Evolutionary conservation across 1,140 invertebrate species (phyloP).

Genomic region (Forficula auricularia): DNA sequence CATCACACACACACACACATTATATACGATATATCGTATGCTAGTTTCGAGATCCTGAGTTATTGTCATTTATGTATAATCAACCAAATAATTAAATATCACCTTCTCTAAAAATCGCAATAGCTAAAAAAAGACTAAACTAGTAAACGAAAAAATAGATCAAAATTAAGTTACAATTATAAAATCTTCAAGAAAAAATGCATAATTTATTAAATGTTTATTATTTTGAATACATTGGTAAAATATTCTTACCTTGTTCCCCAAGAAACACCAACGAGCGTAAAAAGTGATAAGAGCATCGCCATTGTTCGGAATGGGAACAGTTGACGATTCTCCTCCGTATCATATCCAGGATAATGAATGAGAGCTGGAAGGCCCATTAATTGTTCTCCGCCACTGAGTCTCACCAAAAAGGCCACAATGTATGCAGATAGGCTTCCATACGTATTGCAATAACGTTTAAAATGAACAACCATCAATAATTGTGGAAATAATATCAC

Average conservation of each 20-base stretch:
- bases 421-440: constrained; percentile 82
- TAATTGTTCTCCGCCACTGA: constrained; percentile 75
- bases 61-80: no score
- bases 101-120: no score
- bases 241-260: constrained; percentile 40
- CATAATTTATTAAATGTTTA: no score
- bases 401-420: constrained; percentile 67
- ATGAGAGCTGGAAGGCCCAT: constrained; percentile 68
- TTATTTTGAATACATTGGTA: background rate
- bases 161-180: no score
- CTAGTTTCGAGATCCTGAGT: no score
- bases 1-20: no score
- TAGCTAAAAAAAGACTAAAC: no score
- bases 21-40: no score
- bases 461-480: constrained; percentile 93
- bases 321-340: constrained; percentile 45
- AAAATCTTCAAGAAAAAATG: no score
- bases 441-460: constrained; percentile 87
- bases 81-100: no score
- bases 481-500: constrained; percentile 95
- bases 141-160: no score
- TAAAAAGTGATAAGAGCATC: constrained; percentile 65
- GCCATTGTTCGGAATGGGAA: constrained; percentile 85
- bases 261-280: constrained; percentile 59
- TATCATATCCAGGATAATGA: constrained; percentile 72